A percentile compares a stretch with the other conserved stretches of the same genome.
These are phyloP conservation scores for Pyralis farinalis DNA, from an alignment of 2,888 invertebrate genomes.

Conservation along the genomic window DNA sequence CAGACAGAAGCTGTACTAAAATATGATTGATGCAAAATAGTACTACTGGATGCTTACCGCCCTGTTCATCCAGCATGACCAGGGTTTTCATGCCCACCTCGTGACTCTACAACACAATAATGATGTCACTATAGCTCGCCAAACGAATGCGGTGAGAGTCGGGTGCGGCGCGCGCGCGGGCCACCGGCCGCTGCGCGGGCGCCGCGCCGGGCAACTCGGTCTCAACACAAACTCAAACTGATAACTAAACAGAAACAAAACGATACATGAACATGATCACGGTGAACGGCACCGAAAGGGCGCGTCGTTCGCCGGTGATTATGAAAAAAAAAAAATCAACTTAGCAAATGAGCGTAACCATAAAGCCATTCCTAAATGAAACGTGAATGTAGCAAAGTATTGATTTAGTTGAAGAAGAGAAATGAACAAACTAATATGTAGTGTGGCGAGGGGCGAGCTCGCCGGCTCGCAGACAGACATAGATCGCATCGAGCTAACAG, in stretches of 20 bases:
- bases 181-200: slow-evolving; percentile 26
- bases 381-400: slow-evolving; percentile 71
- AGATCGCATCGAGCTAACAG: slow-evolving; percentile 73
- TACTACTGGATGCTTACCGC: slow-evolving; percentile 94
- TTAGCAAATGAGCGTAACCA: slow-evolving; percentile 74
- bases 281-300: slow-evolving; percentile 23
- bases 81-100: slow-evolving; percentile 99
- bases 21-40: slow-evolving; percentile 75
- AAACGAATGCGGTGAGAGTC: slow-evolving; percentile 65
- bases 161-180: slow-evolving; percentile 45
- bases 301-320: slow-evolving; percentile 35
- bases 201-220: slow-evolving; percentile 54
- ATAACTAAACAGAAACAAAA: slow-evolving; percentile 65
- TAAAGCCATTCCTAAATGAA: slow-evolving; percentile 78
- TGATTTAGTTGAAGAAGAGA: slow-evolving; percentile 62
- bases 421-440: slow-evolving; percentile 69
- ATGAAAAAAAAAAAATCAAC: slow-evolving; percentile 57
- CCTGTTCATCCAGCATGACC: slow-evolving; percentile 99
- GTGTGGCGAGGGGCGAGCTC: slow-evolving; percentile 64
- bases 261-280: slow-evolving; percentile 54
- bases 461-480: slow-evolving; percentile 61
- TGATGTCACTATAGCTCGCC: slow-evolving; percentile 82
- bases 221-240: slow-evolving; percentile 64
- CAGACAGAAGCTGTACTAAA: slow-evolving; percentile 76
- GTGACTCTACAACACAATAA: slow-evolving; percentile 95